Conservation (phyloP, 1,140 invertebrate species). For the Ceratina calcarata region DNA sequence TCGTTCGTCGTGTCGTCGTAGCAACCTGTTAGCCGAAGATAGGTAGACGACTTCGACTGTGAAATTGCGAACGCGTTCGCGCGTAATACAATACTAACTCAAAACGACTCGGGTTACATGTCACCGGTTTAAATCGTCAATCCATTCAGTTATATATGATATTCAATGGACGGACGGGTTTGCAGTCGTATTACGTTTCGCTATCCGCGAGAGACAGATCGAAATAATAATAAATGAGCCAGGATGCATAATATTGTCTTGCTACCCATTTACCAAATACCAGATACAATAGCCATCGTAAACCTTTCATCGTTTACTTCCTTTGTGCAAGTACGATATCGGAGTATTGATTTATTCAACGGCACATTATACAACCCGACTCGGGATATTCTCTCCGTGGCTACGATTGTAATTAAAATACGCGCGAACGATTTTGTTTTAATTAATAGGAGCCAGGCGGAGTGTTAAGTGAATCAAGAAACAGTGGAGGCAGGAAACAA, state of each 20-base stretch:
- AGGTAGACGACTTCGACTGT: neutral
- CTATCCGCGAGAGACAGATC: neutral
- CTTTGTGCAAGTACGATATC: constrained; percentile 32
- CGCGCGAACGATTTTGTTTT: constrained; percentile 24
- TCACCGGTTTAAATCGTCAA: neutral
- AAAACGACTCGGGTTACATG: constrained; percentile 4
- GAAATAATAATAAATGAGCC: constrained; percentile 25
- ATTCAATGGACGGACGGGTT: neutral
- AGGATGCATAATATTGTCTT: constrained; percentile 25
- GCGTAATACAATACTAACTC: constrained; percentile 21
- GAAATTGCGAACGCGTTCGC: neutral
- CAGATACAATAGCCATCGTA: constrained; percentile 26
- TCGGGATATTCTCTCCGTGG: neutral
- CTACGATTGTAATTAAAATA: constrained; percentile 36
- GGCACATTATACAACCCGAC: neutral
- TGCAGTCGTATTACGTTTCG: neutral
- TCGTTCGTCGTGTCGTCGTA: neutral
- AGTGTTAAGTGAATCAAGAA: neutral
- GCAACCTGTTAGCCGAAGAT: neutral
- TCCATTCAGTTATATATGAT: neutral
- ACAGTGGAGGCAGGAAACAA: too few relatives aligned
- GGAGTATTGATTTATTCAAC: constrained; percentile 40
- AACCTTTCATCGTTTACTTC: constrained; percentile 39
- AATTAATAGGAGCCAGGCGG: constrained; percentile 16
- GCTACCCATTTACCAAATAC: constrained; percentile 22